Conservation (phyloP, 2,797 vertebrate species). For the Serranus cabrilla region DNA sequence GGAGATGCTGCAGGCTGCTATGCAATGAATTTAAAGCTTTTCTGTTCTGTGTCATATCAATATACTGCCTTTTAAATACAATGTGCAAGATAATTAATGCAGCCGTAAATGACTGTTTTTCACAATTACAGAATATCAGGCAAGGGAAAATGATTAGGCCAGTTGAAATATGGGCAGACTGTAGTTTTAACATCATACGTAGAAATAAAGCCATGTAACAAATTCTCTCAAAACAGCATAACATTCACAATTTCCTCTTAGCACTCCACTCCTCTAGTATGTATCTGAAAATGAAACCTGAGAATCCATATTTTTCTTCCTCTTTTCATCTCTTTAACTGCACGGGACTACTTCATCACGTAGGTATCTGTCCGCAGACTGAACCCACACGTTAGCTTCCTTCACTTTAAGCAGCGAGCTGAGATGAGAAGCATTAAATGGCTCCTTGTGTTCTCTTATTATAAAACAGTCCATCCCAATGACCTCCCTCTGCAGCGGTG, state of each 20-base stretch:
- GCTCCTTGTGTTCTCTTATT: slow-evolving; percentile 49
- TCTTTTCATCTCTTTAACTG: slow-evolving; percentile 42
- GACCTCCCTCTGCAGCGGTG: slow-evolving; percentile 32
- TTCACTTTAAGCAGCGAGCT: slow-evolving; percentile 53
- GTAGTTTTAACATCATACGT: slow-evolving; percentile 36
- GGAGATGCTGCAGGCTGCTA: slow-evolving; percentile 9
- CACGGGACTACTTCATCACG: slow-evolving; percentile 29
- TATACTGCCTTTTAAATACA: slow-evolving; percentile 6
- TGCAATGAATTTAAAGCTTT: slow-evolving; percentile 34
- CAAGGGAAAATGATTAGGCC: neutral
- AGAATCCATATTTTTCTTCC: slow-evolving; percentile 58
- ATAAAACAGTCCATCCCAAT: slow-evolving; percentile 46
- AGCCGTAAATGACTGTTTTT: slow-evolving; percentile 13
- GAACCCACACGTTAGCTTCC: slow-evolving; percentile 16
- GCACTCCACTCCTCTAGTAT: slow-evolving; percentile 18
- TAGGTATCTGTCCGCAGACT: slow-evolving; percentile 25
- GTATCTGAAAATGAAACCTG: slow-evolving; percentile 72
- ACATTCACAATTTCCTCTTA: slow-evolving; percentile 48
- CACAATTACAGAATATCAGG: slow-evolving; percentile 14
- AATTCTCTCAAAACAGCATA: slow-evolving; percentile 38
- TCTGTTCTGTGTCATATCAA: slow-evolving; percentile 15
- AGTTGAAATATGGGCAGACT: slow-evolving; percentile 18
- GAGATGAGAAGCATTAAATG: slow-evolving; percentile 52
- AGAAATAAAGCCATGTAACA: slow-evolving; percentile 40
- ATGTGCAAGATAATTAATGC: neutral